Base-by-base conservation (phyloP, 2,113 vertebrate genomes). In the Cacatua alba region DNA sequence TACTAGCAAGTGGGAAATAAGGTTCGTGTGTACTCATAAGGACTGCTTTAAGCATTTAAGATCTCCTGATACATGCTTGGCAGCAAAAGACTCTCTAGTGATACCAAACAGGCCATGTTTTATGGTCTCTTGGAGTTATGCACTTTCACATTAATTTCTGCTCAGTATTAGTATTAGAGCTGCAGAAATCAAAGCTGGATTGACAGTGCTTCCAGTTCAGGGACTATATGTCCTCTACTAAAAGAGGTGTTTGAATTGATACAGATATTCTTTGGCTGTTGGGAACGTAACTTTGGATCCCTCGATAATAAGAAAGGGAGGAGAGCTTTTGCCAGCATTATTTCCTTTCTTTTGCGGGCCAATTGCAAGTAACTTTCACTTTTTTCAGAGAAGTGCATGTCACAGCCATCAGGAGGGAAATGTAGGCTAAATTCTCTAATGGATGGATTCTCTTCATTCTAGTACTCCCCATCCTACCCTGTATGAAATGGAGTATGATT, bases 391-490 rank as follows among this genome's bases (percentile, higher is more conserved):
- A 52, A 63, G 26, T 4, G 0, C 31, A 5, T 21, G 8, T 68
- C 63, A 48, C 7, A 13, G 20, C 11, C 13, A 44, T 77, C 37
- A 41, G 49, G 26, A 57, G 19, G 24, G 21, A 44, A 46, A 5
- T 17, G 3, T 10, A 79, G 43, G 16, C 18, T 59, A 29, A 46
- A 33, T 31, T 88, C n/a, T 80, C 8, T 82, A 39, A 25, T 57
- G 8, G 3, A 3, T 0, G 0, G 25, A 35, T 48, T 79, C 7
- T 46, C 28, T 52, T 65, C 10, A 4, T 77, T 80, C 4, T 72
- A 37, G 10, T 29, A 77, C 10, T 89, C 28, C 8, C 16, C 12
- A 13, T 83, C 13, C 24, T 85, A 35, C 25, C 2, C 2, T 71
- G 9, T 51, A 48, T 0, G 0, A 78, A 84, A 31, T 41, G 1